Evolutionary conservation across 2,113 vertebrate genomes (phyloP).

Genomic region (Myocastor coypus): DNA sequence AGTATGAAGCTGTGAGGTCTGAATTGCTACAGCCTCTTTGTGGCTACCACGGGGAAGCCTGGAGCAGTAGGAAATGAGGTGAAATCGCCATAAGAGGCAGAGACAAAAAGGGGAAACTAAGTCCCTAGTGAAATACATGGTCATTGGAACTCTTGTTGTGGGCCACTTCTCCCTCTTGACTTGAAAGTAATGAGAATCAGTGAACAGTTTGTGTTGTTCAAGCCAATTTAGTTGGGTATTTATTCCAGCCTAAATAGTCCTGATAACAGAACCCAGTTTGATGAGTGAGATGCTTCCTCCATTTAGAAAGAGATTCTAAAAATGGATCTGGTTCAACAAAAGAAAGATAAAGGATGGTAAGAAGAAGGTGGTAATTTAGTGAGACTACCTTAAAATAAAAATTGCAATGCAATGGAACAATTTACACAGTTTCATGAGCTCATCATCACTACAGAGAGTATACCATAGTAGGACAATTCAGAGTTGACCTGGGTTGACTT

Average conservation of each 20-base stretch:
- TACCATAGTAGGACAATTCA: background rate
- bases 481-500: background rate
- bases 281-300: background rate
- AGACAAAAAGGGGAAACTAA: background rate
- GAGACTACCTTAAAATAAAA: background rate
- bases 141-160: background rate
- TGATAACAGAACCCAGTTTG: background rate
- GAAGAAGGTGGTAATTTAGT: background rate
- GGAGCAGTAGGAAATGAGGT: background rate
- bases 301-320: background rate
- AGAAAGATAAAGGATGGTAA: background rate
- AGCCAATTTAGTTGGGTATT: slow-evolving; percentile 1
- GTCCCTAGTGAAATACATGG: background rate
- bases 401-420: background rate
- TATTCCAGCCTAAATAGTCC: background rate
- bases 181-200: background rate
- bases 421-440: background rate
- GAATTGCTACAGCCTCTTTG: background rate
- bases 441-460: background rate
- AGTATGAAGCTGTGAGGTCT: background rate
- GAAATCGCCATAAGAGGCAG: background rate
- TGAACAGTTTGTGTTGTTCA: background rate
- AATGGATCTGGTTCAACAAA: slow-evolving; percentile 22
- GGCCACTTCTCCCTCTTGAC: background rate
- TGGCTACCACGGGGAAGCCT: background rate